These are phyloP conservation scores for Ophioninae sp. DNA, from an alignment of 2,888 invertebrate species.

Conservation along the genomic window DNA sequence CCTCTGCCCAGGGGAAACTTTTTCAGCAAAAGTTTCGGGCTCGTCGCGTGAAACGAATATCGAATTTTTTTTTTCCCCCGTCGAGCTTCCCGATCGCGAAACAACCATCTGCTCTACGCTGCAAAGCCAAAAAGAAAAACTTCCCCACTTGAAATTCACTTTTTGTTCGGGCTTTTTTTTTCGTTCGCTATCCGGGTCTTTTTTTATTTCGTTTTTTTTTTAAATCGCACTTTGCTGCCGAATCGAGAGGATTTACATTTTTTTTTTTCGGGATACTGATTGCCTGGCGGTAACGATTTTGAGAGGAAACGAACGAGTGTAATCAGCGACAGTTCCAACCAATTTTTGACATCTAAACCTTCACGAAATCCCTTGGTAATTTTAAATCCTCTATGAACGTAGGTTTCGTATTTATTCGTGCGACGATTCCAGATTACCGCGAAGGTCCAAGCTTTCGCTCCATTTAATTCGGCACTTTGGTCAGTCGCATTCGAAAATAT, in stretches of 20 bases:
- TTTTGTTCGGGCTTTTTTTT: conserved; percentile 12
- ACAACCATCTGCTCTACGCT: conserved; percentile 41
- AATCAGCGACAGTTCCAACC: background rate
- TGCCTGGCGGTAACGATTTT: background rate
- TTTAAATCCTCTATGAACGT: background rate
- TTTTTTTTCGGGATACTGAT: background rate
- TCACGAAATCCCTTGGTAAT: background rate
- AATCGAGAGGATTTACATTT: background rate
- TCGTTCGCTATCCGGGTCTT: background rate
- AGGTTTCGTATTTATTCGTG: background rate
- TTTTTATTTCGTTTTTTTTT: background rate
- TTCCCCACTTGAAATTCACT: conserved; percentile 27
- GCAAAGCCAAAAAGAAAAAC: conserved; percentile 6
- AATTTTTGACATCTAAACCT: background rate
- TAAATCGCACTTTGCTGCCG: background rate
- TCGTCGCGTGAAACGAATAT: conserved; percentile 72
- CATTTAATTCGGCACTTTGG: background rate
- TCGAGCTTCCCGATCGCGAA: conserved; percentile 45
- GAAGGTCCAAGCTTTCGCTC: background rate
- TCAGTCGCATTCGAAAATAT: background rate
- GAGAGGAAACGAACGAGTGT: background rate
- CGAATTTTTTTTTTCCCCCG: conserved; percentile 65
- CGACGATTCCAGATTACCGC: background rate
- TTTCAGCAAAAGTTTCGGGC: conserved; percentile 47
- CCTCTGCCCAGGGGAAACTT: conserved; percentile 48